Evolutionary conservation across 2,888 invertebrate species (phyloP).

Genomic region (Schizaphis graminum): DNA sequence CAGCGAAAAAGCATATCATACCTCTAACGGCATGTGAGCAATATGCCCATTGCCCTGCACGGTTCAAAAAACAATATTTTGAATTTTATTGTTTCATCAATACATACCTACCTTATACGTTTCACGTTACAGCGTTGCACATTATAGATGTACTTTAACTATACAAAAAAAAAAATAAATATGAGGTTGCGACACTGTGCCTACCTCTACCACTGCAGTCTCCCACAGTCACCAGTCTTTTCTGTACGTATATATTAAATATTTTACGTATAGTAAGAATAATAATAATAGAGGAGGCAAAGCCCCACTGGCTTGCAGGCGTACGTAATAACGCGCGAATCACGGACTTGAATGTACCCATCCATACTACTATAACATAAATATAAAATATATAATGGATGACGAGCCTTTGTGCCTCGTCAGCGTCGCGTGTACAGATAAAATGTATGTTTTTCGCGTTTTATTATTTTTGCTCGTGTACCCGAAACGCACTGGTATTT

Average conservation of each 20-base stretch:
- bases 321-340: neutral
- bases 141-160: neutral
- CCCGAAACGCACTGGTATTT: conserved; percentile 10
- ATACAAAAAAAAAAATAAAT: neutral
- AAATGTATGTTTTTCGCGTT: neutral
- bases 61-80: neutral
- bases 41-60: no score
- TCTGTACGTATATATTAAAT: neutral
- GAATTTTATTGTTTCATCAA: neutral
- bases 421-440: conserved; percentile 19
- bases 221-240: neutral
- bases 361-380: neutral
- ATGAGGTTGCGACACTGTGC: neutral
- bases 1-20: neutral
- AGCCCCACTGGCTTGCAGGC: neutral
- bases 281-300: neutral
- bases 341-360: neutral
- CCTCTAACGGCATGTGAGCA: neutral
- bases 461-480: conserved; percentile 29
- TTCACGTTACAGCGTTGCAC: neutral
- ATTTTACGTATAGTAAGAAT: neutral
- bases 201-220: neutral
- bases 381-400: neutral
- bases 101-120: neutral
- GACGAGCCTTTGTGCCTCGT: neutral